Evolutionary conservation across 2,113 vertebrate genomes (phyloP).

Genomic region (Centropus bengalensis): DNA sequence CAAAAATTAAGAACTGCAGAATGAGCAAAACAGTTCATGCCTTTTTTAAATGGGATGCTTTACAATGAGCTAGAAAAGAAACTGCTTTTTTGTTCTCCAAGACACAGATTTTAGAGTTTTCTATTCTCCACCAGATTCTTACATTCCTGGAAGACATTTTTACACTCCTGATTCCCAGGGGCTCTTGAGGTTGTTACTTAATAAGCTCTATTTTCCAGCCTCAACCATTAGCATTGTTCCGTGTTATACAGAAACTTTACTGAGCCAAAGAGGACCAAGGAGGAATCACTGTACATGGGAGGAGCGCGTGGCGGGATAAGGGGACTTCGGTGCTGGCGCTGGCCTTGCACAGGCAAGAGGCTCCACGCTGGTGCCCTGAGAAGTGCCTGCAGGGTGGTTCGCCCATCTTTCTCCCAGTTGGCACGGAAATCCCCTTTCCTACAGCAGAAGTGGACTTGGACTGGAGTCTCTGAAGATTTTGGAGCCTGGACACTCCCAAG

Average conservation of each 20-base stretch:
- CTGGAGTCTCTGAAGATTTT: neutral
- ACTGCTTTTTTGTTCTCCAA: neutral
- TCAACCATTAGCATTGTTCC: neutral
- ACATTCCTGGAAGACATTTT: neutral
- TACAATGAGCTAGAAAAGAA: neutral
- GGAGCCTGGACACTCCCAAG: neutral
- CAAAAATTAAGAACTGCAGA: neutral
- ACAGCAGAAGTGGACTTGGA: neutral
- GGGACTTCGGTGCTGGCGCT: no score
- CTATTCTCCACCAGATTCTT: neutral
- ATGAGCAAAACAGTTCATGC: neutral
- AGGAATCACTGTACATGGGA: fast-evolving
- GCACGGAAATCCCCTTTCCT: neutral
- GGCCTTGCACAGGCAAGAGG: neutral
- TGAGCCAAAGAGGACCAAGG: neutral
- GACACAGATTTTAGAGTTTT: neutral
- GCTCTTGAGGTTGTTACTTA: neutral
- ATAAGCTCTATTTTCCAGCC: neutral
- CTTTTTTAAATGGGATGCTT: neutral
- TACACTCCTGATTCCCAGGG: neutral
- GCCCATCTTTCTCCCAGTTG: neutral
- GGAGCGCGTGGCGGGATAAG: fast-evolving
- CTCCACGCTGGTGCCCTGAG: neutral
- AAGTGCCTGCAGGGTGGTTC: neutral
- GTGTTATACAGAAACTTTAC: neutral